Base-by-base conservation (phyloP, 2,888 invertebrate species). In the Pelosia muscerda region DNA sequence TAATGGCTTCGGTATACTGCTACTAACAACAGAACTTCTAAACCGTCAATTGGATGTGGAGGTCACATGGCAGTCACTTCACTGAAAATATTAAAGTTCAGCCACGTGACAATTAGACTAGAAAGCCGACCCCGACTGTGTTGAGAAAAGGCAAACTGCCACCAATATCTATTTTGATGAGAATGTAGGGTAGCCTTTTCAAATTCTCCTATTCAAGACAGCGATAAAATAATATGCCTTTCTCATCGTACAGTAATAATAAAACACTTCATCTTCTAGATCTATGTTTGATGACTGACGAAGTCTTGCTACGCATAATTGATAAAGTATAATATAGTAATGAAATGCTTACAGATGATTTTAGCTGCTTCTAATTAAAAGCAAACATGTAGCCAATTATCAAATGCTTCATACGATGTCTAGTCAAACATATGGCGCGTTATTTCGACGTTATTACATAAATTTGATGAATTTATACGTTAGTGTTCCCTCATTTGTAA, bases 401-500 rank as follows among this genome's bases (percentile, higher is more conserved):
- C n/a, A 49, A 49, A n/a, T 49, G 49, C 49, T 49, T 5, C 49
- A 9, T 49, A 9, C n/a, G 8, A 49, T 23, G 54, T 23, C 22
- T 23, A 23, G 2, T 23, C 25, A 55, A 55, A 55, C 25, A 55
- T 6, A 25, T 55, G 54, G n/a, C n/a, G n/a, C n/a, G 49, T n/a
- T 49, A 49, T 49, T 49, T n/a, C n/a, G 49, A 49, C n/a, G 49
- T 49, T 49, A 49, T 49, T n/a, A 49, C 49, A 49, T 49, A n/a
- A 49, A n/a, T 49, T n/a, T 49, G n/a, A 49, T 49, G n/a, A 49
- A 49, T 42, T 42, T 19, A 9, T 49, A 49, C 49, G 42, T 42
- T 6, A 19, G 2, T 49, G n/a, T n/a, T n/a, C 8, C n/a, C 49
- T 49, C 8, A 13, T 42, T 42, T 8, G 19, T 19, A 42, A 42